These are phyloP conservation scores for Erythrolamprus reginae DNA, from an alignment of 2,113 vertebrate genomes.

Conservation along the genomic window DNA sequence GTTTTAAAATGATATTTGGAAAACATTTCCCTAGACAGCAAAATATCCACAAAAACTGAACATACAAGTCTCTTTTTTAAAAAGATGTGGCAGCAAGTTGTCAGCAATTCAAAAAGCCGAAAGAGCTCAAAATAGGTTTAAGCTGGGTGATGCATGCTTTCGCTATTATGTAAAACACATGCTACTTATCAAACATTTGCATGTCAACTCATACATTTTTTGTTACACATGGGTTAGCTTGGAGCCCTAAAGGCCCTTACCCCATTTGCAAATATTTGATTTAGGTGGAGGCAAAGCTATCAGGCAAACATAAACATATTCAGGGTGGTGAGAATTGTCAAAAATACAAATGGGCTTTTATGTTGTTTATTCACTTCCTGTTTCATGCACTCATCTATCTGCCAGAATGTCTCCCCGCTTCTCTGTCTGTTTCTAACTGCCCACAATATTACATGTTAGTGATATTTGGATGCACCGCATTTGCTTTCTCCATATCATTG, in stretches of 20 bases:
- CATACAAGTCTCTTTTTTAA: background rate
- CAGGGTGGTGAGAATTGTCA: background rate
- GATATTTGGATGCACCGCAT: background rate
- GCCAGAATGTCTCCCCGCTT: background rate
- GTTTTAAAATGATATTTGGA: background rate
- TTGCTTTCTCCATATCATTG: background rate
- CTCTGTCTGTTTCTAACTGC: background rate
- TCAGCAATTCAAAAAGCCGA: background rate
- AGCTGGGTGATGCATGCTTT: constrained; percentile 34
- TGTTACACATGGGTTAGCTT: constrained; percentile 46
- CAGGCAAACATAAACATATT: constrained; percentile 25
- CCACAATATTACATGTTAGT: background rate
- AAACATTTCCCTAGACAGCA: background rate
- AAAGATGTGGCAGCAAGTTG: background rate
- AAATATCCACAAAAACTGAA: background rate
- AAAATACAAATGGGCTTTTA: constrained; percentile 33
- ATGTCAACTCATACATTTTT: constrained; percentile 45
- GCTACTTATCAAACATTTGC: constrained; percentile 46
- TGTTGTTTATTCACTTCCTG: constrained; percentile 8
- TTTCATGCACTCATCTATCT: constrained; percentile 18
- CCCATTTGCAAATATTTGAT: constrained; percentile 47
- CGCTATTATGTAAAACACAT: constrained; percentile 48
- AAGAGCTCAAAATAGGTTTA: constrained; percentile 36
- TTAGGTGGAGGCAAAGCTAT: constrained; percentile 41
- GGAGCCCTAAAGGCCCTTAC: constrained; percentile 39